Evolutionary conservation across 2,113 vertebrate species (phyloP).

Genomic region (Rattus norvegicus): GRCr8 NC_086030.1:37498501-37499000

Average conservation of each 20-base stretch:
- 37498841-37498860: not conserved
- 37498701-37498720: not conserved
- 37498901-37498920: not conserved
- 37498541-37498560: not conserved
- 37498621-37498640: too few species aligned
- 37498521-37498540: not conserved
- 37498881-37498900: not conserved
- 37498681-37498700: too few species aligned
- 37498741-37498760: not conserved
- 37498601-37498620: not conserved
- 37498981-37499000: slow-evolving; percentile 97
- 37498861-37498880: not conserved
- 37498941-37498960: not conserved
- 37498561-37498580: rapidly evolving
- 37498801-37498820: not conserved
- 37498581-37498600: rapidly evolving
- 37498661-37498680: not conserved
- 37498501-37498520: not conserved
- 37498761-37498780: not conserved
- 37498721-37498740: not conserved
- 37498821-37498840: not conserved
- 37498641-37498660: rapidly evolving
- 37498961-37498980: slow-evolving; percentile 87
- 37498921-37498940: not conserved
- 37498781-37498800: not conserved